Percentiles rank a stretch among this genome's conserved stretches.
phyloP scores from a whole-genome alignment of 2,113 vertebrate species.

The Takifugu bimaculatus region DNA sequence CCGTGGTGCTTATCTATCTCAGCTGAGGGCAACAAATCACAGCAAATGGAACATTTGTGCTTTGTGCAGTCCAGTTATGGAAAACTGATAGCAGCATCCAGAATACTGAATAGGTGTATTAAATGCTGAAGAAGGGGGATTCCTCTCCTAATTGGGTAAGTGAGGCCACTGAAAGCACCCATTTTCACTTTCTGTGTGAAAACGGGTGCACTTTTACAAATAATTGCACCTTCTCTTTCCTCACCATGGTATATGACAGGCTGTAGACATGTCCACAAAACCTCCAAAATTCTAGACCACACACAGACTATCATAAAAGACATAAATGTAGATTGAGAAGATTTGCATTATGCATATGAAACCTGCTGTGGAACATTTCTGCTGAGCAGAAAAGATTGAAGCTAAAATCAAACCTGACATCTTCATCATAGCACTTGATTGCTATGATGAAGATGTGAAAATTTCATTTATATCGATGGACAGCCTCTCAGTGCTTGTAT shows the following conservation, averaged over 20 bases:
- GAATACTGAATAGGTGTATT: conserved; percentile 93
- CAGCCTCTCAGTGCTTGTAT: no score
- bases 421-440: no score
- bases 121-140: conserved; percentile 92
- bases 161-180: conserved; percentile 41
- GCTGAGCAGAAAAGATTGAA: conserved; percentile 36
- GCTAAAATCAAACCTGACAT: no score
- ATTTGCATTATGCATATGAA: conserved; percentile 42
- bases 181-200: conserved; percentile 70
- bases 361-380: conserved; percentile 37
- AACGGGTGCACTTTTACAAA: conserved; percentile 66
- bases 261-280: conserved; percentile 39
- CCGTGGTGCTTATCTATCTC: conserved; percentile 88
- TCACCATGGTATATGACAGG: conserved; percentile 49
- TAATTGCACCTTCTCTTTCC: conserved; percentile 68
- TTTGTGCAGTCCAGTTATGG: conserved; percentile 90
- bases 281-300: conserved; percentile 46
- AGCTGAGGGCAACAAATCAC: conserved; percentile 94
- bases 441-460: no score
- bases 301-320: conserved; percentile 35
- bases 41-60: conserved; percentile 91
- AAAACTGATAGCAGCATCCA: conserved; percentile 87
- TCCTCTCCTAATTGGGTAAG: conserved; percentile 91
- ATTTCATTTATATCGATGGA: conserved; percentile 14
- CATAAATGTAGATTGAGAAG: conserved; percentile 15